Conservation (phyloP, 2,113 vertebrate genomes). For the Amazona guildingii region DNA sequence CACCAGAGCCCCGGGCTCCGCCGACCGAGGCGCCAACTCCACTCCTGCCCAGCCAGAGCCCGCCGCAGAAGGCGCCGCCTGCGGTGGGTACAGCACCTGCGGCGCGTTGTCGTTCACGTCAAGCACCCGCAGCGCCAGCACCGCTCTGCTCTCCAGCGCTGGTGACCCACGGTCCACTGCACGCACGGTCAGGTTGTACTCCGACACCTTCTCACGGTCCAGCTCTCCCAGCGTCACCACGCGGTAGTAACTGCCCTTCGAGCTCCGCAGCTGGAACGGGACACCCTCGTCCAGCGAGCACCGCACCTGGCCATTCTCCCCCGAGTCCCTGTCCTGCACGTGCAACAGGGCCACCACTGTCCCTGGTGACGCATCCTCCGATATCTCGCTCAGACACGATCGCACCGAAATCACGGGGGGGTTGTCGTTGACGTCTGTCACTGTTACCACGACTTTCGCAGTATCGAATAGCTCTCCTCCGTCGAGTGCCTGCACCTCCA, state of each 20-base stretch:
- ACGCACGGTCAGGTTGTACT: constrained; percentile 54
- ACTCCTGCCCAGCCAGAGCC: too few relatives aligned
- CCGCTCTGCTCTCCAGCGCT: background rate
- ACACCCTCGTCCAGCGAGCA: too few relatives aligned
- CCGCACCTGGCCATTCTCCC: too few relatives aligned
- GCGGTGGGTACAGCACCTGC: too few relatives aligned
- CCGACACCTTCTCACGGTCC: constrained; percentile 25
- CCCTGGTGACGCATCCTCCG: accelerated
- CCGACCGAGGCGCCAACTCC: too few relatives aligned
- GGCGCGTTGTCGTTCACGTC: constrained; percentile 63
- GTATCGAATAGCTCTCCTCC: too few relatives aligned
- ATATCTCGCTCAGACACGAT: too few relatives aligned
- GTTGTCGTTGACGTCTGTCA: background rate
- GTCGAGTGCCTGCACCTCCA: too few relatives aligned
- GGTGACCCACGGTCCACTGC: constrained; percentile 15
- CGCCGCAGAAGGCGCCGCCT: too few relatives aligned
- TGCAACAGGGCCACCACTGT: accelerated
- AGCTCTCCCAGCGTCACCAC: background rate
- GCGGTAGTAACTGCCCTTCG: background rate
- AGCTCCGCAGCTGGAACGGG: too few relatives aligned
- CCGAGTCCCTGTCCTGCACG: background rate
- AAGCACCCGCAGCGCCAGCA: constrained; percentile 1
- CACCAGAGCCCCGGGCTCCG: too few relatives aligned
- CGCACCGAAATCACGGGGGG: background rate
- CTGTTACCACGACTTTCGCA: too few relatives aligned